Conservation (phyloP, 2,797 vertebrate species). For the Platalea minor region DNA sequence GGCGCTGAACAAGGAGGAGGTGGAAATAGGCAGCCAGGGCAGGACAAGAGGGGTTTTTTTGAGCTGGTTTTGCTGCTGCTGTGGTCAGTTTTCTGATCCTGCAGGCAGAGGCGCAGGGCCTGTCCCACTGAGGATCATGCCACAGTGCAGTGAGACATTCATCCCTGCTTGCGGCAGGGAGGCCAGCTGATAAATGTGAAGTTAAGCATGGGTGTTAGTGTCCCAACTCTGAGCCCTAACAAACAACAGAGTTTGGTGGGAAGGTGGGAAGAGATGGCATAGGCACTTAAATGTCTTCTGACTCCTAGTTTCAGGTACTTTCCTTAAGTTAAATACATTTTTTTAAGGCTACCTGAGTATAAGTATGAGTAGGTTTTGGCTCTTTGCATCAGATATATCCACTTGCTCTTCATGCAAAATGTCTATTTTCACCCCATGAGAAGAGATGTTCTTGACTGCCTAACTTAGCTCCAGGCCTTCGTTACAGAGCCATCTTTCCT, state of each 20-base stretch:
- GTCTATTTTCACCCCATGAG: background rate
- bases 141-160: background rate
- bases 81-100: background rate
- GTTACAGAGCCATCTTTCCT: background rate
- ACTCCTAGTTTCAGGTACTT: background rate
- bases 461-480: slow-evolving; percentile 11
- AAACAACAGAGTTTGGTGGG: background rate
- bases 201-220: fast-evolving
- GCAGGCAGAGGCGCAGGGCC: background rate
- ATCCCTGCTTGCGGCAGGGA: background rate
- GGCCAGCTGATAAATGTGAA: background rate
- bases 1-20: background rate
- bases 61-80: background rate
- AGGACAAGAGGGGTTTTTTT: background rate
- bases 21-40: background rate
- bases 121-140: background rate
- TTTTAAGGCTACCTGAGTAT: background rate
- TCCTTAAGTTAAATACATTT: background rate
- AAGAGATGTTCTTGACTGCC: background rate
- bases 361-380: background rate
- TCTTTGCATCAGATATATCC: background rate
- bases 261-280: background rate
- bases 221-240: background rate
- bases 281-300: background rate
- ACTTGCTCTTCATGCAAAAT: background rate